Evolutionary conservation across 2,888 invertebrate genomes (phyloP).

Genomic region (Sesamia inferens): DNA sequence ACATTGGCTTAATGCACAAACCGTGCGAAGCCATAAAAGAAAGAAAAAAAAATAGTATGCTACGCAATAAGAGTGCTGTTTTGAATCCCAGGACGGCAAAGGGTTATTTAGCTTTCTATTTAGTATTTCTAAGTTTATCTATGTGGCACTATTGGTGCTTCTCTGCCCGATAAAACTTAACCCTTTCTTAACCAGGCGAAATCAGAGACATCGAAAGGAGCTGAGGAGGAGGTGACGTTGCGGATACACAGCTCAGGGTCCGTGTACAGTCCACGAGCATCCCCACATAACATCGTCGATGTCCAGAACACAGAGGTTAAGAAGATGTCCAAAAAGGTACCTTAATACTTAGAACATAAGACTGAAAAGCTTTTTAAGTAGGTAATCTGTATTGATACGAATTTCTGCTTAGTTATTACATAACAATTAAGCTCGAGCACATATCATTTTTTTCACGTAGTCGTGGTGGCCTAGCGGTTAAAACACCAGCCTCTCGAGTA

Average conservation of each 20-base stretch:
- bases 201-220: slow-evolving; percentile 75
- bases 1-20: no score
- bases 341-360: neutral
- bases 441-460: no score
- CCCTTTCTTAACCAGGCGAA: slow-evolving; percentile 71
- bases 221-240: slow-evolving; percentile 82
- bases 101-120: neutral
- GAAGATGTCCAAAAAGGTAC: slow-evolving; percentile 84
- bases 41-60: no score
- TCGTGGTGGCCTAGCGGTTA: no score
- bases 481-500: no score
- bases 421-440: no score
- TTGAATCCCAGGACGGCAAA: neutral
- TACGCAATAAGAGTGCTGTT: no score
- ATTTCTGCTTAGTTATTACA: neutral
- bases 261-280: slow-evolving; percentile 77
- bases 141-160: no score
- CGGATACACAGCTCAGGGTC: slow-evolving; percentile 82
- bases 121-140: neutral
- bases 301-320: slow-evolving; percentile 75
- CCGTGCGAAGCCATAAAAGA: no score
- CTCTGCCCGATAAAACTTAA: no score
- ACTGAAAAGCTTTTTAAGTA: neutral
- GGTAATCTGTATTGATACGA: neutral
- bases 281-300: slow-evolving; percentile 77